phyloP scores from a whole-genome alignment of 2,797 vertebrate species.

The Microctenopoma stevenorrisi region DNA sequence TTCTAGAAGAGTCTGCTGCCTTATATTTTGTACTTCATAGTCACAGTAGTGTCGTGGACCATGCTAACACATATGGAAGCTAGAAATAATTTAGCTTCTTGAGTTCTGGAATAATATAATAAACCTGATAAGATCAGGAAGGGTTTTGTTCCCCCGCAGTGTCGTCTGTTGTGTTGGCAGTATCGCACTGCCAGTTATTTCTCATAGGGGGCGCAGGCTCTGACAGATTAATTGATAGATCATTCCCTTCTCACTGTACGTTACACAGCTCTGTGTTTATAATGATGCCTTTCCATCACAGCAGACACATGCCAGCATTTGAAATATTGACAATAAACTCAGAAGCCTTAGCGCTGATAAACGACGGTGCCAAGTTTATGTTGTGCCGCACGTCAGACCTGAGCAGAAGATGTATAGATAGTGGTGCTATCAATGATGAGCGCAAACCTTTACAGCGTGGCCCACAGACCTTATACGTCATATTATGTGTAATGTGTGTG shows the following conservation, averaged over 20 bases:
- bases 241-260: conserved; percentile 38
- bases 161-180: conserved; percentile 17
- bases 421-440: conserved; percentile 26
- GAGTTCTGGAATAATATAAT: background rate
- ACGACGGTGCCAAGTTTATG: conserved; percentile 39
- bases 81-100: background rate
- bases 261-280: conserved; percentile 44
- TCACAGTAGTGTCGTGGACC: background rate
- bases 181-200: conserved; percentile 55
- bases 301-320: conserved; percentile 51
- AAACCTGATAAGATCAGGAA: conserved; percentile 12
- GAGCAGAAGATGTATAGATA: conserved; percentile 36
- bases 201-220: conserved; percentile 27
- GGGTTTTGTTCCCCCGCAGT: conserved; percentile 32
- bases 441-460: conserved; percentile 17
- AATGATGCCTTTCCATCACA: conserved; percentile 68
- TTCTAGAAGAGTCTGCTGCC: conserved; percentile 20
- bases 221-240: conserved; percentile 54
- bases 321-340: conserved; percentile 56
- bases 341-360: conserved; percentile 46
- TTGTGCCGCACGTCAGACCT: conserved; percentile 22
- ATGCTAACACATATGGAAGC: background rate
- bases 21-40: conserved; percentile 14
- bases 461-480: background rate
- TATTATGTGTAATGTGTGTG: too few relatives aligned